phyloP scores from a whole-genome alignment of 2,113 vertebrate genomes.

The Sylvietta virens region DNA sequence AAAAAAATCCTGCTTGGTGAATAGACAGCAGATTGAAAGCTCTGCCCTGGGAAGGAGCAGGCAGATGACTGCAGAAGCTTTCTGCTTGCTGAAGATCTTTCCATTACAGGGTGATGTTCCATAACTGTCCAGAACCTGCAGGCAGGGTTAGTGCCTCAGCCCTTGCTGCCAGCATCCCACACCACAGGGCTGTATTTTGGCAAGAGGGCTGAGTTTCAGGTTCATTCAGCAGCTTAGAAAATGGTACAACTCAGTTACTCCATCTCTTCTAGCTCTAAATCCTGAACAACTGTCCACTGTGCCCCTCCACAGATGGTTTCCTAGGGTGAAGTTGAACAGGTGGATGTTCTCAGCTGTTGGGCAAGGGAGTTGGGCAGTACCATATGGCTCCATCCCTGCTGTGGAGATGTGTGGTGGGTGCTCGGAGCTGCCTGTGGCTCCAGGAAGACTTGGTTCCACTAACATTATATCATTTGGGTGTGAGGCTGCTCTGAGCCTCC shows the following conservation, averaged over 20 bases:
- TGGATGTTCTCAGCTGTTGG: background rate
- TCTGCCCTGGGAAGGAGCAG: background rate
- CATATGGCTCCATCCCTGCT: rapidly evolving
- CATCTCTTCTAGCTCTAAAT: background rate
- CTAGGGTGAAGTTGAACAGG: background rate
- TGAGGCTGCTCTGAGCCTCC: background rate
- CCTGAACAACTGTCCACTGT: background rate
- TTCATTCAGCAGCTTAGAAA: background rate
- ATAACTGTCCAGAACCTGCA: background rate
- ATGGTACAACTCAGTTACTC: background rate
- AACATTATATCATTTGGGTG: background rate
- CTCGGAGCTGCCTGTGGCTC: background rate
- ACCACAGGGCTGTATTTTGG: background rate
- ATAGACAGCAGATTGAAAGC: background rate
- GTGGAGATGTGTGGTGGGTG: background rate
- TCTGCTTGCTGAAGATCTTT: background rate
- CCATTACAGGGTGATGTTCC: background rate
- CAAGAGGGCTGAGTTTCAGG: background rate
- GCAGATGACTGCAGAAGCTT: background rate
- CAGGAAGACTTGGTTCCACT: background rate
- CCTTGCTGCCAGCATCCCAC: background rate
- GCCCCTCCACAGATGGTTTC: background rate
- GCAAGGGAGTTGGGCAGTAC: background rate
- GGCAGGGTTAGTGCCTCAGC: background rate
- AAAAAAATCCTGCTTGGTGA: background rate